These are phyloP conservation scores for Dasyprocta punctata DNA, from an alignment of 2,113 vertebrate genomes.

Conservation along the genomic window DNA sequence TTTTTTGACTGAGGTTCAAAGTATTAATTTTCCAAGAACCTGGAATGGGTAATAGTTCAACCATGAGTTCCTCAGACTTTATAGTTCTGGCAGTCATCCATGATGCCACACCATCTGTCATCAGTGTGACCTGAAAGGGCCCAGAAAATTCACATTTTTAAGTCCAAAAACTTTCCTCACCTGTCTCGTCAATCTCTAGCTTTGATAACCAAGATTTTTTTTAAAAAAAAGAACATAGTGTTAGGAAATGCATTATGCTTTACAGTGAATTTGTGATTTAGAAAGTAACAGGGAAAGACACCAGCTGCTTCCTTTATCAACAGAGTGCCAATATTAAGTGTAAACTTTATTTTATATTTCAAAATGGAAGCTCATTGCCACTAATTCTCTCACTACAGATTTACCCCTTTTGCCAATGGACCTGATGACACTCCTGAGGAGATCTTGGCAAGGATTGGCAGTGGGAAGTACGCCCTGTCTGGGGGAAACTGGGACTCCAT, in stretches of 20 bases:
- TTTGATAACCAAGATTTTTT: neutral
- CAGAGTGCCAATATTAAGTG: fast-evolving
- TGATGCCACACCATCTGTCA: fast-evolving
- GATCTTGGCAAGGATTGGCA: conserved; percentile 95
- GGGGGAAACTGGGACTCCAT: conserved; percentile 97
- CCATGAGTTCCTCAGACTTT: neutral
- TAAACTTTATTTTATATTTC: fast-evolving
- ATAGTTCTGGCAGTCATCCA: fast-evolving
- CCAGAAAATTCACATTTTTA: fast-evolving
- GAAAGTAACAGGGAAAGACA: neutral
- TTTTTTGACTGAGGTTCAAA: neutral
- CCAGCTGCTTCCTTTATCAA: neutral
- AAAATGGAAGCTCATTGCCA: neutral
- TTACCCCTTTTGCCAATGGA: conserved; percentile 96
- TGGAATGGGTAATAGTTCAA: too few species aligned
- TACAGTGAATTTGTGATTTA: neutral
- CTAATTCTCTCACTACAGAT: conserved; percentile 80
- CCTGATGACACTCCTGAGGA: conserved; percentile 95
- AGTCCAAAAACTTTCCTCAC: too few species aligned
- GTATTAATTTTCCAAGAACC: neutral
- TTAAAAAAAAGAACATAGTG: fast-evolving
- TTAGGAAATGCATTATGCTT: fast-evolving
- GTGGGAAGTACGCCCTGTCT: conserved; percentile 92
- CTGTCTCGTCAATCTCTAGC: too few species aligned
- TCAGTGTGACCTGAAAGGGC: neutral